Evolutionary conservation across 1,140 invertebrate species (phyloP), one percentile per base, ranked within the genome.

Genomic region (Saccostrea cuccullata): DNA sequence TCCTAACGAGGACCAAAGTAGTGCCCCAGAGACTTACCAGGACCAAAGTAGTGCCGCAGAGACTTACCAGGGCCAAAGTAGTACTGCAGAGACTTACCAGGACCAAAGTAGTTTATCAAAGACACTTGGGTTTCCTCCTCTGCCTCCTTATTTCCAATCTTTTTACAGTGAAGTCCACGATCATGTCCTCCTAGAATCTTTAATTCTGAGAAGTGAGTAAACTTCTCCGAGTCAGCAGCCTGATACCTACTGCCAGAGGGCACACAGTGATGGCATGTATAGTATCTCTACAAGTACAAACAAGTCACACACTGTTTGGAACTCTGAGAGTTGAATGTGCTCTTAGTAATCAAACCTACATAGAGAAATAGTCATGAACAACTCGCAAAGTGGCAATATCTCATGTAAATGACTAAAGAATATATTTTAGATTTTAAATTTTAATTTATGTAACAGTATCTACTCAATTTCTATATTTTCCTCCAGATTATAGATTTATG

Each of bases 191-290:
- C 70, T 36, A 77, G 70, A 36, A 77, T 77, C 11, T 36, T 77
- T 4, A 77, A 15, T 36, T 77, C 70, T 15, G 82, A 84, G 82
- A 56, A 84, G n/a, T 84, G 40, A 55, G 9, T 8, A 17, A 55
- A 17, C 9, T 55, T 84, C 40, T 84, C 11, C 1, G n/a, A 1
- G 55, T 84, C n/a, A 17, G 55, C 23, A 55, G 8, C 82, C 23
- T 84, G 82, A 17, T 55, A 84, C 17, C 82, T 77, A 36, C 70
- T 77, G 26, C 70, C 70, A 30, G 26, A 12, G n/a, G 82, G 40
- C 40, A 56, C 2, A 17, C 40, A 84, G 23, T 84, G 40, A n/a
- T n/a, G 82, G 30, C 82, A 55, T 23, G 36, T 11, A 55, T 56
- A 55, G 6, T 84, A 55, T 55, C 40, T 84, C 55, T 55, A 23